Evolutionary conservation across 2,797 vertebrate genomes (phyloP).

Genomic region (Darevskia nairensis): DNA sequence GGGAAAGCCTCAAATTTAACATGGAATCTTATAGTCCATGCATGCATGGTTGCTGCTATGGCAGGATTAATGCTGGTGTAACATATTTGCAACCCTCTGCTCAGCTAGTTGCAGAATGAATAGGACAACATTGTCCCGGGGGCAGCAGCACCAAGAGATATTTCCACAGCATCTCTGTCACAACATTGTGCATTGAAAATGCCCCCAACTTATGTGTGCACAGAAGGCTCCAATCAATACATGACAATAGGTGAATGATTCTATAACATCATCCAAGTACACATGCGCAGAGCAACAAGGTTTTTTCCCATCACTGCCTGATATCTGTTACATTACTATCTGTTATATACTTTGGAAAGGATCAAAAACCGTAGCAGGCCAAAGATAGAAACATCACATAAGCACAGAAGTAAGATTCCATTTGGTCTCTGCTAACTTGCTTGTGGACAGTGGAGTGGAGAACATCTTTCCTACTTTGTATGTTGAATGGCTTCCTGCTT

Average conservation of each 20-base stretch:
- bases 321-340: background rate
- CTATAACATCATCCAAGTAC: background rate
- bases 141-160: background rate
- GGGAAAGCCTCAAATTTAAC: background rate
- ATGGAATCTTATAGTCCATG: background rate
- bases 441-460: background rate
- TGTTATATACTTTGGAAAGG: background rate
- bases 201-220: background rate
- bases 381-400: too few relatives aligned
- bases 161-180: background rate
- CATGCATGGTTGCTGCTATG: background rate
- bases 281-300: background rate
- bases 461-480: background rate
- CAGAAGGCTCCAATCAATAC: background rate
- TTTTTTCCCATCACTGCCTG: background rate
- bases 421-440: background rate
- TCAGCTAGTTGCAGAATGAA: background rate
- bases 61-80: background rate
- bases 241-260: background rate
- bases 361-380: background rate
- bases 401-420: background rate
- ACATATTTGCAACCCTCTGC: background rate
- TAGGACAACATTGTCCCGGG: background rate
- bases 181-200: background rate
- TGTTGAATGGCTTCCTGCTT: background rate